A percentile compares a stretch with the other conserved stretches of the same genome.
phyloP scores from a whole-genome alignment of 2,888 invertebrate species.

The Zygaena filipendulae region DNA sequence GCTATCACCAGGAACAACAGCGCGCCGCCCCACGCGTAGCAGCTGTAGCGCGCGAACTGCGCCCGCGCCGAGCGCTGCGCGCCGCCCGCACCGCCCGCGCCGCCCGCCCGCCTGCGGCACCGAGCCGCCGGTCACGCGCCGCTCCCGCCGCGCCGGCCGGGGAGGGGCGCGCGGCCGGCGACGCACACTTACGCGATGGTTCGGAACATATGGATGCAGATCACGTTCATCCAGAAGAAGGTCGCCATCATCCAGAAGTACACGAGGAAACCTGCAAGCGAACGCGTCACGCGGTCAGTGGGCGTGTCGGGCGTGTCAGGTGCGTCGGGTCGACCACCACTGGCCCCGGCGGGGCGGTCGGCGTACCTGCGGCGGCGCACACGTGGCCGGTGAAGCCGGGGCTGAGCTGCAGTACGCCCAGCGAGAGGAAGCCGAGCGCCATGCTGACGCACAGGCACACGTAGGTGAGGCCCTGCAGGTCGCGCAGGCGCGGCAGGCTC shows the following conservation, averaged over 20 bases:
- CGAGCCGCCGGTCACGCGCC: not conserved
- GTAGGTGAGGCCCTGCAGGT: slow-evolving; percentile 73
- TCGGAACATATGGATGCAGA: slow-evolving; percentile 75
- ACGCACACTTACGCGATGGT: slow-evolving; percentile 69
- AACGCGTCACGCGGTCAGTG: too few species aligned
- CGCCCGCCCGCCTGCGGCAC: too few species aligned
- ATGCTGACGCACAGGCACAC: slow-evolving; percentile 71
- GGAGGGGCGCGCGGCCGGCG: not conserved
- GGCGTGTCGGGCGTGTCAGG: not conserved
- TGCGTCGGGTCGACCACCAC: not conserved
- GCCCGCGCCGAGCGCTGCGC: slow-evolving; percentile 24
- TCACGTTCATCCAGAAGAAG: slow-evolving; percentile 79
- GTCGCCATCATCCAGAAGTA: slow-evolving; percentile 73
- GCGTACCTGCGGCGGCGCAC: slow-evolving; percentile 65
- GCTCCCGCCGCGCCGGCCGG: not conserved
- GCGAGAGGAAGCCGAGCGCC: slow-evolving; percentile 65
- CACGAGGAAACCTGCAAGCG: slow-evolving; percentile 67
- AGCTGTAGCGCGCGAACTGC: slow-evolving; percentile 64
- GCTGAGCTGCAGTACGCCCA: slow-evolving; percentile 67
- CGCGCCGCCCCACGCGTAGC: slow-evolving; percentile 71
- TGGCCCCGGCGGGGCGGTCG: not conserved
- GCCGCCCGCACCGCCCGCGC: not conserved
- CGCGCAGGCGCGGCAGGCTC: slow-evolving; percentile 21
- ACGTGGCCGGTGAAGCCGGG: slow-evolving; percentile 33
- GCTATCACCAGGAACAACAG: slow-evolving; percentile 57